Base-by-base conservation (phyloP, 1,140 invertebrate genomes). In the Bathynomus jamesi region DNA sequence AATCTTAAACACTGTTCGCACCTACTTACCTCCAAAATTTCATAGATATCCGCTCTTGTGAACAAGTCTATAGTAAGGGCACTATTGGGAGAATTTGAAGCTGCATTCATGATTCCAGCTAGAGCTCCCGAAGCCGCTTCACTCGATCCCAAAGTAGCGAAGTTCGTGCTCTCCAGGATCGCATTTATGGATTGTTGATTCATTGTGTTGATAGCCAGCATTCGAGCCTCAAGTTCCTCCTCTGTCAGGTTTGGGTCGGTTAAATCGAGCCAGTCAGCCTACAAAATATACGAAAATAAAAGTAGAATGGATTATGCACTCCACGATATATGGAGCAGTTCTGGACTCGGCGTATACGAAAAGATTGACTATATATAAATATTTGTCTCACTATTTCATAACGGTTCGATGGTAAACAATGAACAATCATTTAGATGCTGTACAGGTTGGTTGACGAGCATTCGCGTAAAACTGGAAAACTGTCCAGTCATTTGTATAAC, bases 141-240 rank as follows among this genome's bases (percentile, higher is more conserved):
- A 13, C 70, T 53, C 27, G 40, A 46, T 11, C 46, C 30, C 13
- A 65, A 28, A 28, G 61, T 70, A 17, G 60, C 40, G n/a, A 76
- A 76, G 67, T 66, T 70, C 17, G 61, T 60, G 62, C 65, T 76
- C 24, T 69, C 29, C 11, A 32, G 24, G 27, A 76, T 64, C 32
- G 28, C 7, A 27, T 62, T 31, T 24, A 76, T 46, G 4, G 62
- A 30, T 7, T 11, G n/a, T 65, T 70, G 25, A 60, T 76, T 76
- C 65, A 75, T 67, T 32, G 63, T 13, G 25, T 25, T 69, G 17
- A 74, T 28, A 11, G 11, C 24, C 25, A 69, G 46, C 25, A 61
- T 25, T 17, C 32, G 32, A 8, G 8, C 4, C 3, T 31, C 28
- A 25, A 53, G 21, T 61, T 61, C 67, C 30, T 67, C 65, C 24